A percentile compares a stretch with the other conserved stretches of the same genome.
These are phyloP conservation scores for Oligia latruncula DNA, from an alignment of 2,888 invertebrate genomes.

Conservation along the genomic window DNA sequence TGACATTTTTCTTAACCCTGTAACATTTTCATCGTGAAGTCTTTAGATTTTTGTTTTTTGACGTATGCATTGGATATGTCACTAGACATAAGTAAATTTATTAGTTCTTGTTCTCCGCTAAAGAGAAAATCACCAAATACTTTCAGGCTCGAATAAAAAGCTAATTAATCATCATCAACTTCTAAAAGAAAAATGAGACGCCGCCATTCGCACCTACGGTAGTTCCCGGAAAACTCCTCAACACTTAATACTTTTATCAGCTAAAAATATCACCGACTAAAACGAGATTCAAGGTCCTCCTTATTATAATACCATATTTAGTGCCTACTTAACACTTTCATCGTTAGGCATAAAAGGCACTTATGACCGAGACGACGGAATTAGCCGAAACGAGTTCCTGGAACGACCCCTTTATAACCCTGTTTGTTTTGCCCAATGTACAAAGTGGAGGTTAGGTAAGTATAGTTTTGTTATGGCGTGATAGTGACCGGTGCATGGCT, in stretches of 20 bases:
- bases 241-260: neutral
- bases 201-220: neutral
- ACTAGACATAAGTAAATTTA: neutral
- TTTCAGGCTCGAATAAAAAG: neutral
- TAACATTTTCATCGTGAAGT: neutral
- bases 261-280: slow-evolving; percentile 3
- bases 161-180: neutral
- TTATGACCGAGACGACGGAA: slow-evolving; percentile 51
- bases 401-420: slow-evolving; percentile 56
- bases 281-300: slow-evolving; percentile 31
- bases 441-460: slow-evolving; percentile 11
- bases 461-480: slow-evolving; percentile 32
- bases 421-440: slow-evolving; percentile 52
- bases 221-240: neutral
- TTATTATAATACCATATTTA: slow-evolving; percentile 51
- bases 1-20: neutral
- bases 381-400: slow-evolving; percentile 55
- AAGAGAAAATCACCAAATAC: neutral
- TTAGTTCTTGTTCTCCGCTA: neutral
- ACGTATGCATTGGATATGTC: neutral
- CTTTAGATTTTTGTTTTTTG: neutral
- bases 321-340: slow-evolving; percentile 56
- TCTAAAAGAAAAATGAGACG: too few relatives aligned
- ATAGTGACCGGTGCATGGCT: neutral
- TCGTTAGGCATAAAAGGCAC: slow-evolving; percentile 55